These are phyloP conservation scores for Melopsittacus undulatus DNA, from an alignment of 2,797 vertebrate genomes.

Conservation along the genomic window DNA sequence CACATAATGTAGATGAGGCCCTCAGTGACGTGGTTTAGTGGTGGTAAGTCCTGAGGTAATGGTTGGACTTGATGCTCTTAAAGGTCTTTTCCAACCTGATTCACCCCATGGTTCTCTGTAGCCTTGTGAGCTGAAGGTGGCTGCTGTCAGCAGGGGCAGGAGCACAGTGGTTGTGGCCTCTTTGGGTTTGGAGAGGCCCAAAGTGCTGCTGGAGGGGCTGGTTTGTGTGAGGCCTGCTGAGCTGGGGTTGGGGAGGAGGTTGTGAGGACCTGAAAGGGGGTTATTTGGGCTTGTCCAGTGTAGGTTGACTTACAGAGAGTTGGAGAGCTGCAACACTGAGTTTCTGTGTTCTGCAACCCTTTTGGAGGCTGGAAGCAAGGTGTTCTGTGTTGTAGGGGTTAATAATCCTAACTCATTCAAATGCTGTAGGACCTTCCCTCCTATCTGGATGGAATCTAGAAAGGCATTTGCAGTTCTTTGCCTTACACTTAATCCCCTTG, in stretches of 20 bases:
- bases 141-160: fast-evolving
- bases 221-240: not conserved
- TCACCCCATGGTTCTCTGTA: fast-evolving
- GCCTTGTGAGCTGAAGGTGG: not conserved
- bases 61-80: not conserved
- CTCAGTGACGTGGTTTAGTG: not conserved
- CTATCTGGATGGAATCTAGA: not conserved
- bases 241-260: too few relatives aligned
- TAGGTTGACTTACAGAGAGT: fast-evolving
- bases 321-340: fast-evolving
- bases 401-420: too few relatives aligned
- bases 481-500: not conserved
- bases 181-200: not conserved
- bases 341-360: too few relatives aligned
- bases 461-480: not conserved
- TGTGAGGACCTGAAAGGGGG: not conserved
- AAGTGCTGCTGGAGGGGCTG: not conserved
- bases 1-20: not conserved
- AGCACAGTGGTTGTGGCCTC: fast-evolving
- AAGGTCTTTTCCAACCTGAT: not conserved
- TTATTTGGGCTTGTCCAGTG: fast-evolving
- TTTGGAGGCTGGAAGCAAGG: not conserved
- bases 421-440: not conserved
- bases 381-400: fast-evolving
- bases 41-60: not conserved